Evolutionary conservation across 2,113 vertebrate genomes (phyloP), one percentile per base, ranked within the genome.

Genomic region (Forbesichthys papilliferus): DNA sequence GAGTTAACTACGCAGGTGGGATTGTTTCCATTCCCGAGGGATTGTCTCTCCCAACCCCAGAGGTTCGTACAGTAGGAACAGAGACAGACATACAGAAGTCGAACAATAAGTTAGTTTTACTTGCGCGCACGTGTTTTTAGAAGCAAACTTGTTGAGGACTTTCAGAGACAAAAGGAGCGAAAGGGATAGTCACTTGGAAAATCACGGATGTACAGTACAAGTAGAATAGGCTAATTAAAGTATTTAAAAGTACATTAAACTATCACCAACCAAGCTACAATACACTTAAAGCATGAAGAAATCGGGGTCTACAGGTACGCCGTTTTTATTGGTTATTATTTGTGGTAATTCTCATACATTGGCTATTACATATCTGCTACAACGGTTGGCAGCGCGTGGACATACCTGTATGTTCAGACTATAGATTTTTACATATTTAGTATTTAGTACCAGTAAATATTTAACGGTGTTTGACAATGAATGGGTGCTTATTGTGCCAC

Each of bases 1-100:
- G 88, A 72, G 82, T 83, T 69, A 73, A 74, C 77, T 81, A 77
- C 71, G 77, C 89, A 91, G 89, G 89, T 89, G 87, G 57, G 86
- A 88, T 68, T 67, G 68, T 66, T 18, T 78, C 55, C 73, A 73
- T 68, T 85, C 59, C 76, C 68, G 67, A 13, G 6, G 57, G 68
- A 57, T 73, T 52, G 62, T 64, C 71, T 78, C 68, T 61, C 5
- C 47, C 62, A 12, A 36, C 11, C 20, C 12, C 7, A 79, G 74
- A 68, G 62, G 52, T 48, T 51, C 48, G 3, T 61, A 11, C 36
- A 61, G 73, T 64, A 53, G 53, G 56, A 64, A n/a, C 64, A 67
- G 33, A 71, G 64, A 9, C 20, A 54, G 48, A 27, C 13, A 16
- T 36, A 51, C 53, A 34, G 33, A 16, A 55, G n/a, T 36, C 4